phyloP scores from a whole-genome alignment of 2,113 vertebrate genomes.

The Triplophysa siluroides region DNA sequence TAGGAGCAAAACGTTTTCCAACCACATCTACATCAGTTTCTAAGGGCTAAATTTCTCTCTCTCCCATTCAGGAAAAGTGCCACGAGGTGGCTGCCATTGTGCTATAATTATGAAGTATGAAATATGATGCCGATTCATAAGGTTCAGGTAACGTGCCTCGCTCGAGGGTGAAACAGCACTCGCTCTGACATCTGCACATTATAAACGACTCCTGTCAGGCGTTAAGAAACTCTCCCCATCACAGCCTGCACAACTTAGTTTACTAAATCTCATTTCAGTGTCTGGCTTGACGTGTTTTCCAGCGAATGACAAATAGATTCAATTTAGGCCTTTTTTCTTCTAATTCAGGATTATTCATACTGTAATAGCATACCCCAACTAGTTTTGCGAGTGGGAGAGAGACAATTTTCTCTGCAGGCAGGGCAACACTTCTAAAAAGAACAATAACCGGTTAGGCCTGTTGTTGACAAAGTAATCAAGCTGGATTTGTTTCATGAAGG shows the following conservation, averaged over 20 bases:
- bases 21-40: too few species aligned
- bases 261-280: conserved; percentile 46
- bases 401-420: too few species aligned
- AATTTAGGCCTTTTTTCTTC: conserved; percentile 28
- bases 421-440: too few species aligned
- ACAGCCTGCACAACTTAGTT: not conserved
- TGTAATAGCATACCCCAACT: conserved; percentile 8
- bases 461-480: not conserved
- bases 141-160: not conserved
- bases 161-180: not conserved
- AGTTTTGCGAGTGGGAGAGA: not conserved
- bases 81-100: conserved; percentile 13
- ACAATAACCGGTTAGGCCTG: not conserved
- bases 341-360: conserved; percentile 12
- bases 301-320: conserved; percentile 46
- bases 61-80: not conserved
- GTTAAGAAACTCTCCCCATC: conserved; percentile 8
- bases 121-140: conserved; percentile 27
- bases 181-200: conserved; percentile 24
- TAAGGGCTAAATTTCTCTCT: not conserved
- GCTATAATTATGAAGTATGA: conserved; percentile 13
- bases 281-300: conserved; percentile 23
- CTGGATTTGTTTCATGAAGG: not conserved
- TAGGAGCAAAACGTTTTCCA: too few species aligned
- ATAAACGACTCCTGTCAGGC: conserved; percentile 30